These are phyloP conservation scores for Papilio helenus DNA, from an alignment of 1,140 invertebrate species.

Conservation along the genomic window DNA sequence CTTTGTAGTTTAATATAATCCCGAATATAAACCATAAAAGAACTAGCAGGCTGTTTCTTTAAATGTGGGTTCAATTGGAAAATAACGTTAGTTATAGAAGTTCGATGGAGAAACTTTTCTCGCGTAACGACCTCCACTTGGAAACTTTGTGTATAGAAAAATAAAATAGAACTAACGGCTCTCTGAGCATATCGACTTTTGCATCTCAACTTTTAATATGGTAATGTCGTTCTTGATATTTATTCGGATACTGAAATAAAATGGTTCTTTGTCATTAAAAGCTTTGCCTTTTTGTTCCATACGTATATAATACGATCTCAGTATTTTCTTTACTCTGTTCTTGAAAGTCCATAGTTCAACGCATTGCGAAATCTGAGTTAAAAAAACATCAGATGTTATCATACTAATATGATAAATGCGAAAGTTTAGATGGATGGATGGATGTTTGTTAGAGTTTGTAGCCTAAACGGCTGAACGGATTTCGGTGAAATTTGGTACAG, in stretches of 20 bases:
- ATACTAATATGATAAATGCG: too few species aligned
- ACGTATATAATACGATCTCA: not conserved
- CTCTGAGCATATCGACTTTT: slow-evolving; percentile 38
- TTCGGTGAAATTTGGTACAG: too few species aligned
- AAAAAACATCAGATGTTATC: not conserved
- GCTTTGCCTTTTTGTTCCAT: not conserved
- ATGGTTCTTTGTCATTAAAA: slow-evolving; percentile 4
- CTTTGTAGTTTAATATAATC: not conserved
- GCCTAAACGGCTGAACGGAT: too few species aligned
- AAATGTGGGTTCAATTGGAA: slow-evolving; percentile 61
- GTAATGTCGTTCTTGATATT: not conserved
- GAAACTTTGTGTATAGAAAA: slow-evolving; percentile 54
- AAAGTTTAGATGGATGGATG: too few species aligned
- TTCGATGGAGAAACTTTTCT: slow-evolving; percentile 64
- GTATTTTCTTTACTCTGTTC: not conserved
- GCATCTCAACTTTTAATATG: slow-evolving; percentile 38
- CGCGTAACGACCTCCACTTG: slow-evolving; percentile 59
- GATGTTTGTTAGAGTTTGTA: too few species aligned
- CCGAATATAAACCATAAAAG: slow-evolving; percentile 40
- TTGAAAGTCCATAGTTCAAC: not conserved
- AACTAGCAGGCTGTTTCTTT: slow-evolving; percentile 54
- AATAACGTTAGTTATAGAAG: slow-evolving; percentile 72
- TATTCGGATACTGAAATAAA: not conserved
- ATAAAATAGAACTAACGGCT: slow-evolving; percentile 55
- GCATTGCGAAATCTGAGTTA: not conserved